phyloP scores from a whole-genome alignment of 1,140 invertebrate species.

The Mya arenaria region DNA sequence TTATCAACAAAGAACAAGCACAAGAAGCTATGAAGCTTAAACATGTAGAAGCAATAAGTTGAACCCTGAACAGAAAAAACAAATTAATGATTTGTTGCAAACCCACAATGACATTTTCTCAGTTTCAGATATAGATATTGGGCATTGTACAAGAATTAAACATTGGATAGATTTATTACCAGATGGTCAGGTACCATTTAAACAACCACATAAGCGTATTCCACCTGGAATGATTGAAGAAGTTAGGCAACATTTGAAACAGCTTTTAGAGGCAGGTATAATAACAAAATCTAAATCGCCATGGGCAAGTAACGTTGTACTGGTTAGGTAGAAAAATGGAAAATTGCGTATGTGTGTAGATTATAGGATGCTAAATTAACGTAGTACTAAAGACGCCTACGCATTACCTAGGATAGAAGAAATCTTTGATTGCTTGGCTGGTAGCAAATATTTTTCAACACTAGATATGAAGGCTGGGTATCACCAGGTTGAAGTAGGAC shows the following conservation, averaged over 20 bases:
- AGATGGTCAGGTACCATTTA: constrained; percentile 43
- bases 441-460: constrained; percentile 39
- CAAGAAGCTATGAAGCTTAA: neutral
- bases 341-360: constrained; percentile 36
- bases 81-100: neutral
- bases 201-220: constrained; percentile 46
- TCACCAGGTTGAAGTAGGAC: constrained; percentile 73
- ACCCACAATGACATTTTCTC: constrained; percentile 32
- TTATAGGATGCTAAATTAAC: constrained; percentile 17
- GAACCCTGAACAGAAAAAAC: neutral
- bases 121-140: constrained; percentile 39
- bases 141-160: constrained; percentile 30
- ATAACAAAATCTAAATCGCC: constrained; percentile 45
- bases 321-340: constrained; percentile 38
- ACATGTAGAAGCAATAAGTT: neutral
- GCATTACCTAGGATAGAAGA: constrained; percentile 41
- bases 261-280: constrained; percentile 29
- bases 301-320: constrained; percentile 36
- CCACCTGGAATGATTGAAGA: constrained; percentile 44
- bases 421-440: constrained; percentile 20
- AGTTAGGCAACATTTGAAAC: constrained; percentile 45
- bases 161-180: constrained; percentile 50
- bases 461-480: constrained; percentile 78
- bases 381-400: constrained; percentile 21
- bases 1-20: neutral